These are phyloP conservation scores for Hypothenemus hampei DNA, from an alignment of 1,140 invertebrate genomes.

Conservation along the genomic window DNA sequence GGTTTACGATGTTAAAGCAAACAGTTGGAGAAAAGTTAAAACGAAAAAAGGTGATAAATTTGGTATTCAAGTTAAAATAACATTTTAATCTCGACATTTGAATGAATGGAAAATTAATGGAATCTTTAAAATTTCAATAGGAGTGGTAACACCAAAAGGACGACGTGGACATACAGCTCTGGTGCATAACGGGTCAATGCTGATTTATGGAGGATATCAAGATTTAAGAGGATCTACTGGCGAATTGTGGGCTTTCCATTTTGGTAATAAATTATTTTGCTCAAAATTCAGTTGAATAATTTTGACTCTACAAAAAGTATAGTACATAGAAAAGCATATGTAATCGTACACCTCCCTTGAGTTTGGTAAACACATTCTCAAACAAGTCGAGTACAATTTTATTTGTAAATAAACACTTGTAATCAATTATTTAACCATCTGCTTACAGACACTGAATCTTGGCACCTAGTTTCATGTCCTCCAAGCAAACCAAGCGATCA, in stretches of 20 bases:
- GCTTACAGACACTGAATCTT: slow-evolving; percentile 65
- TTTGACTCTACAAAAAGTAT: too few relatives aligned
- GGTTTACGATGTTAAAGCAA: slow-evolving; percentile 74
- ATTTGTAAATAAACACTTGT: background rate
- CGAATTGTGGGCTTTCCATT: slow-evolving; percentile 85
- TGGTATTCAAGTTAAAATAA: background rate
- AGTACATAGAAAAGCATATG: too few relatives aligned
- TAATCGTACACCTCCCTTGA: too few relatives aligned
- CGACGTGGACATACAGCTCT: slow-evolving; percentile 78
- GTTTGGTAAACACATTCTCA: too few relatives aligned
- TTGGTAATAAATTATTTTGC: slow-evolving; percentile 56
- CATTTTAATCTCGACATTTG: background rate
- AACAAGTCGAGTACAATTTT: too few relatives aligned
- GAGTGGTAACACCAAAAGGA: slow-evolving; percentile 64
- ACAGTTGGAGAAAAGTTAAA: slow-evolving; percentile 65
- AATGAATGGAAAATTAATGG: background rate
- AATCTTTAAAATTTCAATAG: slow-evolving; percentile 32
- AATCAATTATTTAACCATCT: background rate
- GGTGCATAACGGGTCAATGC: slow-evolving; percentile 72
- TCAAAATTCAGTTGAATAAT: too few relatives aligned
- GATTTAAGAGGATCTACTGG: slow-evolving; percentile 78
- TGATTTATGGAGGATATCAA: slow-evolving; percentile 86
- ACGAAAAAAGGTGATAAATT: slow-evolving; percentile 46
- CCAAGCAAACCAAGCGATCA: slow-evolving; percentile 43
- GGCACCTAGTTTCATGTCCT: slow-evolving; percentile 57